A percentile compares a stretch with the other conserved stretches of the same genome.
Evolutionary conservation across 2,113 vertebrate genomes (phyloP).

Genomic region (Tangachromis dhanisi): DNA sequence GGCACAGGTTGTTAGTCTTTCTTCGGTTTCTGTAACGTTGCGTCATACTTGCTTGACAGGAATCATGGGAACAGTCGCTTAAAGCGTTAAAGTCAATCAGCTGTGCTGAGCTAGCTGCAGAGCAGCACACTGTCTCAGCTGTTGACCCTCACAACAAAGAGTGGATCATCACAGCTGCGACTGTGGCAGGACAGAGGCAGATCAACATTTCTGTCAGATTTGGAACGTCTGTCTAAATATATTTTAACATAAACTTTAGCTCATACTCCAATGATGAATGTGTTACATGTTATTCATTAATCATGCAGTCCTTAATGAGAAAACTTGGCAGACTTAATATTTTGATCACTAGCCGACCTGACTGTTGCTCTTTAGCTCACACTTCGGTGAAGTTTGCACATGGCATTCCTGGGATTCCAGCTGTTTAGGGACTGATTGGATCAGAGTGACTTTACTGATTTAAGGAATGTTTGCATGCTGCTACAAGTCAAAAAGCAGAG

Average conservation of each 20-base stretch:
- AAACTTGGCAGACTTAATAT: neutral
- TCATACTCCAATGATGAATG: neutral
- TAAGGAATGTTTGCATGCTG: slow-evolving; percentile 13
- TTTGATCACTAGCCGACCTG: neutral
- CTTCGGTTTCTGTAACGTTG: neutral
- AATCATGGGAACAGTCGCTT: neutral
- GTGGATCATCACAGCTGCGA: neutral
- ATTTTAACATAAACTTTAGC: neutral
- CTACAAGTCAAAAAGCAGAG: neutral
- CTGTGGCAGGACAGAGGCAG: neutral
- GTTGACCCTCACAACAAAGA: slow-evolving; percentile 36
- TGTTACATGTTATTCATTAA: neutral
- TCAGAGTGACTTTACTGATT: slow-evolving; percentile 9
- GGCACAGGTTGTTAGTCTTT: neutral
- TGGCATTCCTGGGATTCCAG: slow-evolving; percentile 39
- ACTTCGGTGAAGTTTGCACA: neutral
- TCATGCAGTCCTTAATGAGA: neutral
- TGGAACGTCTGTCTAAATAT: neutral
- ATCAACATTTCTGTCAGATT: neutral
- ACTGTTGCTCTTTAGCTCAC: neutral
- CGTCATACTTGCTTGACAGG: neutral
- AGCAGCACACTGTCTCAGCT: slow-evolving; percentile 16
- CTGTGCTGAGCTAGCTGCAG: slow-evolving; percentile 14
- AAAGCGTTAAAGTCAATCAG: neutral
- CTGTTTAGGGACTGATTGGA: slow-evolving; percentile 13